Base-by-base conservation (phyloP, 2,113 vertebrate species). In the Leucosticte australis region DNA sequence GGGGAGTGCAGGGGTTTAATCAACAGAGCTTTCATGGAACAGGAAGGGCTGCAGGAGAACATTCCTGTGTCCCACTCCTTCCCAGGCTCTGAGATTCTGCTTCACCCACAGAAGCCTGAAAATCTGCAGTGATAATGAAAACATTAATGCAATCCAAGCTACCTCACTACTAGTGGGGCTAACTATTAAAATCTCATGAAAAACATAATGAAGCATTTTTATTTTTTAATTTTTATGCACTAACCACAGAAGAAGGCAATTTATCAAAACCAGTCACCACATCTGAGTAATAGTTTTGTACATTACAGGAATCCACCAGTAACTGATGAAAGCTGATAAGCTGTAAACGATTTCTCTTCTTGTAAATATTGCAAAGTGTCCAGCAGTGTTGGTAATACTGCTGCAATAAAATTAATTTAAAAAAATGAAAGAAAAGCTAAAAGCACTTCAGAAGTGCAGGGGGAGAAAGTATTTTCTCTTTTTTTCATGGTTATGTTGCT, bases 131-230 rank as follows among this genome's bases (percentile, higher is more conserved):
- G 64, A 30, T 92, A 84, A 92, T 73, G 65, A 56, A 92, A 96
- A 94, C 49, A 31, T 83, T 94, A 74, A 92, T 83, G 92, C 42
- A 90, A 47, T 39, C 28, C 35, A n/a, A 84, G 71, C 64, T 81
- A 71, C 79, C 80, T 87, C 86, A 28, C 62, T 78, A 78, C 83
- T 62, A 77, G 41, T 42, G 87, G 47, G 76, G 28, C 77, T 69
- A 75, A 77, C 62, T 92, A 95, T 95, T 97, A 94, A 97, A 95
- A 87, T 69, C 82, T 89, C 76, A 95, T 92, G 86, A 96, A 97
- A 95, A 94, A 68, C 37, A 89, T 83, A 95, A 96, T 93, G 90
- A 95, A 93, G 89, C 55, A 3, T 69, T 90, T 89, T 87, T 73
- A 62, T 46, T 67, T 39, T 37, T 22, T 30, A 23, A 67, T 28